phyloP scores from a whole-genome alignment of 1,140 invertebrate species.

The Drosophila mojavensis region DNA sequence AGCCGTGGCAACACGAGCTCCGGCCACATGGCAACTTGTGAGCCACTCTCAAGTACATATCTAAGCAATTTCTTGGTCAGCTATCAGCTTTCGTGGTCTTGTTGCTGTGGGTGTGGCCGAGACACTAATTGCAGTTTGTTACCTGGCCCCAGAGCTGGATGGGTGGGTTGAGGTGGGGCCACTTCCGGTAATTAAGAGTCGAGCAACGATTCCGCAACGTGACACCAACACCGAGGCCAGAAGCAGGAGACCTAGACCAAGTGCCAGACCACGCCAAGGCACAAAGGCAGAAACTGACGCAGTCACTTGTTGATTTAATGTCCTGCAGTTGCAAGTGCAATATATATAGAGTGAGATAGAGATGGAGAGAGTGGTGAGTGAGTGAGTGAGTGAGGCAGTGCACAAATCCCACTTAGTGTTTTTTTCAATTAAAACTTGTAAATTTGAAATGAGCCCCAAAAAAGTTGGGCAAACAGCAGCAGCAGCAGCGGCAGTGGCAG shows the following conservation, averaged over 20 bases:
- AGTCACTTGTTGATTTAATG: constrained; percentile 42
- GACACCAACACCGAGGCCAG: constrained; percentile 20
- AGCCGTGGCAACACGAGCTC: background rate
- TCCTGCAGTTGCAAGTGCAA: constrained; percentile 5
- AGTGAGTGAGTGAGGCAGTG: background rate
- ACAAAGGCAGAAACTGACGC: constrained; percentile 3
- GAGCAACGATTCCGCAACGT: constrained; percentile 29
- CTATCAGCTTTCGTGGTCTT: constrained; percentile 7
- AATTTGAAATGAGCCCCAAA: constrained; percentile 32
- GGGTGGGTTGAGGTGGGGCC: background rate
- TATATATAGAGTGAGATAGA: too few relatives aligned
- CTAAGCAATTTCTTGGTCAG: constrained; percentile 40
- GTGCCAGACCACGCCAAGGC: background rate
- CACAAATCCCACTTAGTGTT: constrained; percentile 22
- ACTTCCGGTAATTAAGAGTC: constrained; percentile 51
- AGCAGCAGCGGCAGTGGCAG: background rate
- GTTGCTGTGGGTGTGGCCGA: constrained; percentile 37
- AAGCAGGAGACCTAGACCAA: background rate
- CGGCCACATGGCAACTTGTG: constrained; percentile 18
- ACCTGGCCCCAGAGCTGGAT: constrained; percentile 1
- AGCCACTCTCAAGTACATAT: constrained; percentile 37
- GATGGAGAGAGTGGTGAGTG: too few relatives aligned
- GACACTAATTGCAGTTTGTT: constrained; percentile 56
- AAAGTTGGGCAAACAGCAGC: constrained; percentile 20
- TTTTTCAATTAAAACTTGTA: constrained; percentile 50